These are phyloP conservation scores for Himalopsyche japonica DNA, from an alignment of 2,888 invertebrate genomes.

Conservation along the genomic window DNA sequence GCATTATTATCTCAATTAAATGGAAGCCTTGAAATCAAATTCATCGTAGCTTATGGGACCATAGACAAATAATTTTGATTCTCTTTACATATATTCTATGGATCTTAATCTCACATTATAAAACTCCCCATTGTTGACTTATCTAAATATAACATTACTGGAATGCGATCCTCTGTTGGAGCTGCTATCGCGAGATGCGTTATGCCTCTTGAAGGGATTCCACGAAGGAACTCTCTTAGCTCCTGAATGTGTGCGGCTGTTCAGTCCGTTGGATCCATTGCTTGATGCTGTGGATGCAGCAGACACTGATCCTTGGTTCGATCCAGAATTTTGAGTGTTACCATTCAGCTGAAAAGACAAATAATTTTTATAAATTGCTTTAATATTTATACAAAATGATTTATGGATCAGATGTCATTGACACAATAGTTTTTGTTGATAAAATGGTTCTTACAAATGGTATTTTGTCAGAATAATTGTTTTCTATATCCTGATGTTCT, in stretches of 20 bases:
- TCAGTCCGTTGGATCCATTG: slow-evolving; percentile 49
- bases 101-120: too few relatives aligned
- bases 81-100: not conserved
- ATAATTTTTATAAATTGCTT: not conserved
- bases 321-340: slow-evolving; percentile 46
- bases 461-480: too few relatives aligned
- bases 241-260: slow-evolving; percentile 51
- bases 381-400: not conserved
- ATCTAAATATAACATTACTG: slow-evolving; percentile 64
- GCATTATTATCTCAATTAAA: too few relatives aligned
- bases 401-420: too few relatives aligned
- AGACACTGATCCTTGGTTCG: slow-evolving; percentile 56
- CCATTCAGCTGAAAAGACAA: slow-evolving; percentile 27
- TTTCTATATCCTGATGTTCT: too few relatives aligned
- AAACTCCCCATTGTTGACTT: not conserved
- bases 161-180: slow-evolving; percentile 53
- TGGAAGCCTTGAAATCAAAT: too few relatives aligned
- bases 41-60: too few relatives aligned
- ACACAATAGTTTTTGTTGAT: too few relatives aligned
- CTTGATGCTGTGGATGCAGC: slow-evolving; percentile 55
- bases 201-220: slow-evolving; percentile 74
- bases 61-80: not conserved
- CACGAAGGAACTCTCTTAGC: slow-evolving; percentile 63
- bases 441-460: too few relatives aligned
- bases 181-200: slow-evolving; percentile 59